Conservation (phyloP, 2,113 vertebrate genomes). For the Sebastes fasciatus region DNA sequence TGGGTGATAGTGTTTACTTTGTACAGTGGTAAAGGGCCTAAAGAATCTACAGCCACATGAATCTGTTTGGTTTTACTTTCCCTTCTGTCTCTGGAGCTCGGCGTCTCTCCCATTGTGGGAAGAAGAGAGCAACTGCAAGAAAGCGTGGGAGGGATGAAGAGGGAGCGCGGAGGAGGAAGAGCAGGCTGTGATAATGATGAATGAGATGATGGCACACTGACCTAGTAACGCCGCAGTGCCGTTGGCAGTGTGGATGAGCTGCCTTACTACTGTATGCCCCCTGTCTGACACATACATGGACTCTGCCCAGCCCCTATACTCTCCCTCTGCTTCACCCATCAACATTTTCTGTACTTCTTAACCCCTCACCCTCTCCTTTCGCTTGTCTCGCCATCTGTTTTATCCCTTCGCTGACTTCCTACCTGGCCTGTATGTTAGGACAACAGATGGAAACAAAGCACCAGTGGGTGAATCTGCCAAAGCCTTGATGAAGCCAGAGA, state of each 20-base stretch:
- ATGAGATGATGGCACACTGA: slow-evolving; percentile 84
- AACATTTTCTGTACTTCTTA: slow-evolving; percentile 27
- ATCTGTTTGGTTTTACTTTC: not conserved
- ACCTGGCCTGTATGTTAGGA: slow-evolving; percentile 25
- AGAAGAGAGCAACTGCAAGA: slow-evolving; percentile 25
- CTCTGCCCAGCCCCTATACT: slow-evolving; percentile 7
- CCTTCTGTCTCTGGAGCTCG: not conserved
- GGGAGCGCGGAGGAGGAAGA: slow-evolving; percentile 55
- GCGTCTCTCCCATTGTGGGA: not conserved
- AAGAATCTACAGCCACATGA: not conserved
- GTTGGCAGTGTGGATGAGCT: slow-evolving; percentile 68
- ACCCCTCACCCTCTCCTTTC: slow-evolving; percentile 30
- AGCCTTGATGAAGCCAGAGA: not conserved
- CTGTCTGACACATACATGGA: slow-evolving; percentile 51
- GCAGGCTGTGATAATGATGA: slow-evolving; percentile 72
- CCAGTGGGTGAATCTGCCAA: slow-evolving; percentile 6
- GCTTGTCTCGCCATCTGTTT: slow-evolving; percentile 41
- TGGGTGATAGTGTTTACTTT: no score
- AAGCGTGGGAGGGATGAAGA: slow-evolving; percentile 50
- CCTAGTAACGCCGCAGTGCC: slow-evolving; percentile 76
- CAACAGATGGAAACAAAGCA: slow-evolving; percentile 44
- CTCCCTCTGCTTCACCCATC: slow-evolving; percentile 40
- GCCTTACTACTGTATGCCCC: slow-evolving; percentile 64
- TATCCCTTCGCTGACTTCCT: slow-evolving; percentile 11
- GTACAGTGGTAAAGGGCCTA: no score